Evolutionary conservation across 1,140 invertebrate genomes (phyloP), one percentile per base, ranked within the genome.

Genomic region (Phymorhynchus buccinoides): DNA sequence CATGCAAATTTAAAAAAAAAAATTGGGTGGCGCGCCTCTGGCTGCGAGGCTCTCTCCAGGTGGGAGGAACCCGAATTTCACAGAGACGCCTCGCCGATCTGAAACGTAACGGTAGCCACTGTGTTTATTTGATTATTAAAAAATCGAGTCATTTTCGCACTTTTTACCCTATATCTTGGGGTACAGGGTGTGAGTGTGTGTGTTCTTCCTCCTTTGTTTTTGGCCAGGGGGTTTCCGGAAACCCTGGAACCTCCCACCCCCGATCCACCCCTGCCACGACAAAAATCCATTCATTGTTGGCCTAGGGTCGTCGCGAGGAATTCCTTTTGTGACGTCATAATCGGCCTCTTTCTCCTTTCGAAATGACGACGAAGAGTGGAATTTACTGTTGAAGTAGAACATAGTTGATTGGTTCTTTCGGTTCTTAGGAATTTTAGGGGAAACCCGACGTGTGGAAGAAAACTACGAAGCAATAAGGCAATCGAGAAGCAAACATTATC

Each of bases 281-380:
- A 27, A 16, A 48, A 9, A 4, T 41, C 9, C 30, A 35, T 62
- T 56, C 48, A 4, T 27, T 39, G 41, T 18, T 62, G 68, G n/a
- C n/a, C n/a, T n/a, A n/a, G n/a, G n/a, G n/a, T n/a, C n/a, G n/a
- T n/a, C n/a, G n/a, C n/a, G 68, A 85, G 84, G 84, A 80, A 85
- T 85, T 83, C 84, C 80, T 35, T 56, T 37, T 62, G 44, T 82
- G 84, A 85, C 84, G 84, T 85, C 84, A 85, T 9, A 35, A 32
- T 35, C 39, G 22, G 35, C 39, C 66, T 71, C 66, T 32, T 41
- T 44, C 66, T 18, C 81, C 62, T 32, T 73, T 66, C 6, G 80
- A 7, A 66, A 56, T 56, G 79, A 85, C 80, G 80, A 85, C 35
- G 27, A 27, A 42, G 78, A 68, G 32, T 84, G 73, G 83, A 35